A percentile compares a stretch with the other conserved stretches of the same genome.
Conservation (phyloP, 2,113 vertebrate genomes). For the Phoxinus phoxinus region DNA sequence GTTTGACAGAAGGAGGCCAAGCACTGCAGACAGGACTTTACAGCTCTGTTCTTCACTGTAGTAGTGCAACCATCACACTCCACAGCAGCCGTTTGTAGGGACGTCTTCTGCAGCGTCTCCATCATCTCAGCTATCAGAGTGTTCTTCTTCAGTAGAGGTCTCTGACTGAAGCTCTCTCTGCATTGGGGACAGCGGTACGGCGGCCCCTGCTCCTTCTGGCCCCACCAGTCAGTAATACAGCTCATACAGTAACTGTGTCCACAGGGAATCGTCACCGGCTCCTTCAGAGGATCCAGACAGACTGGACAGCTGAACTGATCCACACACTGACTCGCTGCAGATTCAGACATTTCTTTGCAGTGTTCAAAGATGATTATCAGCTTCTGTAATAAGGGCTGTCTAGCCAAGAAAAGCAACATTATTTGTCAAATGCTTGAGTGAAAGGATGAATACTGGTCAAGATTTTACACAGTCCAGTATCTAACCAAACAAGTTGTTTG, state of each 20-base stretch:
- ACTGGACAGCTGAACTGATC: background rate
- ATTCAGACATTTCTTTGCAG: background rate
- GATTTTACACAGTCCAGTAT: background rate
- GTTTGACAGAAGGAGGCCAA: conserved; percentile 43
- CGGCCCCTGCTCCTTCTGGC: background rate
- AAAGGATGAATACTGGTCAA: background rate
- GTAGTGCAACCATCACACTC: conserved; percentile 45
- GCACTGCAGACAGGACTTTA: conserved; percentile 29
- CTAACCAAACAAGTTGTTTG: background rate
- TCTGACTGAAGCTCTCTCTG: conserved; percentile 30
- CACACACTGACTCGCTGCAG: background rate
- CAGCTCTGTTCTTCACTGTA: conserved; percentile 25
- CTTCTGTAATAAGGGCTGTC: background rate
- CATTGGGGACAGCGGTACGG: conserved; percentile 33
- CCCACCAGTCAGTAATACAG: too few relatives aligned
- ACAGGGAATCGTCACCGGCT: too few relatives aligned
- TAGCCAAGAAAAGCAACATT: background rate
- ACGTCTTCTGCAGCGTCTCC: conserved; percentile 31
- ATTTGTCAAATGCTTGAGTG: background rate
- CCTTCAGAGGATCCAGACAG: too few relatives aligned
- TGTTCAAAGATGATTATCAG: background rate
- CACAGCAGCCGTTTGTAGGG: background rate
- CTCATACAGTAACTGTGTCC: too few relatives aligned
- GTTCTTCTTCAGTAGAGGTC: conserved; percentile 44
- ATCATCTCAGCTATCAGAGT: conserved; percentile 42